A percentile compares a stretch with the other conserved stretches of the same genome.
Evolutionary conservation across 2,797 vertebrate species (phyloP).

Genomic region (Sebastes hopkinsi): DNA sequence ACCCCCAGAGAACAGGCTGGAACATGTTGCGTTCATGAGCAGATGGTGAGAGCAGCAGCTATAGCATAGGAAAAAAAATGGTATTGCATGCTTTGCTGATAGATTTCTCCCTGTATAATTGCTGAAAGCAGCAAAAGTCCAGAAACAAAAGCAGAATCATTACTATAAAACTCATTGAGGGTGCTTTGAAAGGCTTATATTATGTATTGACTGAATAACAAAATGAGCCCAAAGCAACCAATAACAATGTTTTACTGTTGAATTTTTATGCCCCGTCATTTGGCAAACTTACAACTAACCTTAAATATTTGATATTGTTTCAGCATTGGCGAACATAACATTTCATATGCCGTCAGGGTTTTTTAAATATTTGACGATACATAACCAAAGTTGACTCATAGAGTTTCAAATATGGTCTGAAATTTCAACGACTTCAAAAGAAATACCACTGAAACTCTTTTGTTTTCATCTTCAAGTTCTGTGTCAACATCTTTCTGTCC

Average conservation of each 20-base stretch:
- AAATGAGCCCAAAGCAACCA: neutral
- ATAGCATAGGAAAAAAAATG: neutral
- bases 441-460: neutral
- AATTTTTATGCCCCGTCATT: neutral
- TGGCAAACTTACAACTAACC: neutral
- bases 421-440: neutral
- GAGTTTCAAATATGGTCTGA: neutral
- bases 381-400: neutral
- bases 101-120: neutral
- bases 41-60: conserved; percentile 27
- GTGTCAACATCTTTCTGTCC: conserved; percentile 26
- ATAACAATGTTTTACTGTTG: neutral
- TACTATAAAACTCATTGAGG: neutral
- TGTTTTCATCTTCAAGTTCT: neutral
- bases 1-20: neutral
- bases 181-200: neutral
- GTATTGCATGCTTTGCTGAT: neutral
- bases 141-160: neutral
- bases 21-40: conserved; percentile 24
- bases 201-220: neutral
- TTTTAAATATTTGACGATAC: neutral
- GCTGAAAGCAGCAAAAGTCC: neutral
- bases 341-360: neutral
- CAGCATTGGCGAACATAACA: neutral
- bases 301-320: neutral